Evolutionary conservation across 2,113 vertebrate genomes (phyloP), one percentile per base, ranked within the genome.

Genomic region (Oncorhynchus nerka): DNA sequence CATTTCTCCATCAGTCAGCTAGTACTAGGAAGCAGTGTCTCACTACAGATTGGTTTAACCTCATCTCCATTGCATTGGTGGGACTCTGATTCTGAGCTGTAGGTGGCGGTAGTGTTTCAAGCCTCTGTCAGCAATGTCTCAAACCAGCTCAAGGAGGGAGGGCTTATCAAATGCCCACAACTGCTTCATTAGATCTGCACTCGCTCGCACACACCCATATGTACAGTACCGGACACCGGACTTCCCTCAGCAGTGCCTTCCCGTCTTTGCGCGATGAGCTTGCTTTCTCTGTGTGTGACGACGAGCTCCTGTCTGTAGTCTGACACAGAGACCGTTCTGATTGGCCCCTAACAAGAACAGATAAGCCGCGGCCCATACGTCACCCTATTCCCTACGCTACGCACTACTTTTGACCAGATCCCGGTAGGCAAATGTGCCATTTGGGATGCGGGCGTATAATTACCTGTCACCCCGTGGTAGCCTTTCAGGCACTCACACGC

Each of bases 401-500:
- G 39, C 39, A 12, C 2, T 3, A 45, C 9, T 11, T 45, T 45
- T 12, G 39, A 45, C 39, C 39, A 3, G 39, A 45, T 45, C 39
- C 39, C 9, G 11, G 9, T 45, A 11, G 9, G 39, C 9, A 45
- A 45, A 45, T 11, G 39, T 45, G 39, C 51, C 51, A 19, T 55
- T 55, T 55, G 16, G 51, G 51, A 15, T 0, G 13, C 16, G 19
- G 51, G 1, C 5, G 3, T 55, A 15, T 55, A 55, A 55, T 84
- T 86, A 90, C 81, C 87, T 72, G 88, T 86, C 66, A 92, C 87
- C 70, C 89, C 91, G 15, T 75, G 85, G 83, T 91, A 94, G 70
- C 93, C 92, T 32, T 4, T 11, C 71, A 51, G 79, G 78, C 91
- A 90, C 57, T 89, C 81, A 75, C 91, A 93, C 79, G 90, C 89